phyloP scores from a whole-genome alignment of 2,113 vertebrate species.

The Anolis carolinensis region DNA sequence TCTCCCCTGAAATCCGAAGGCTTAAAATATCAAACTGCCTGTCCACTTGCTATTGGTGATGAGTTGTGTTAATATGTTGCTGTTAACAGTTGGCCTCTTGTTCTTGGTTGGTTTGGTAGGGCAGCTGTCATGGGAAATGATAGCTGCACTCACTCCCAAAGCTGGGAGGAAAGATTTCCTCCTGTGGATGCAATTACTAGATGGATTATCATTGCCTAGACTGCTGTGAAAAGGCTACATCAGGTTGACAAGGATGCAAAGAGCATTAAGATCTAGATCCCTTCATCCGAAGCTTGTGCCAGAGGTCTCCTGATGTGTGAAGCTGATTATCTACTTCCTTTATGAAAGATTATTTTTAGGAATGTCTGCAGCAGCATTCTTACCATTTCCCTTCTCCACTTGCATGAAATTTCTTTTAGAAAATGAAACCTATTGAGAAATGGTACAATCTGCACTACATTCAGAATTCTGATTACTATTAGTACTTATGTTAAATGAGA shows the following conservation, averaged over 20 bases:
- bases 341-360: constrained; percentile 16
- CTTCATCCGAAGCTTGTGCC: constrained; percentile 13
- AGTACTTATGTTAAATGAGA: background rate
- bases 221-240: constrained; percentile 37
- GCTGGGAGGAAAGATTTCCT: constrained; percentile 57
- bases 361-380: background rate
- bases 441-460: background rate
- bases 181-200: constrained; percentile 61
- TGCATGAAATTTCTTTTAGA: background rate
- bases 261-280: constrained; percentile 42
- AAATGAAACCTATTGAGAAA: background rate
- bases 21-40: constrained; percentile 9
- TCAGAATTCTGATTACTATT: background rate
- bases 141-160: constrained; percentile 57
- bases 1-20: background rate
- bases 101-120: constrained; percentile 43
- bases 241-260: constrained; percentile 31
- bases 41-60: background rate
- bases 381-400: background rate
- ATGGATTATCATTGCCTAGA: constrained; percentile 55
- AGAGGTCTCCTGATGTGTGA: background rate
- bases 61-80: background rate
- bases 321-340: constrained; percentile 36
- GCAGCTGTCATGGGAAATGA: constrained; percentile 21
- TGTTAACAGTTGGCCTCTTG: background rate